Evolutionary conservation across 2,113 vertebrate genomes (phyloP), one percentile per base, ranked within the genome.

Genomic region (Microcebus lehilahytsara): DNA sequence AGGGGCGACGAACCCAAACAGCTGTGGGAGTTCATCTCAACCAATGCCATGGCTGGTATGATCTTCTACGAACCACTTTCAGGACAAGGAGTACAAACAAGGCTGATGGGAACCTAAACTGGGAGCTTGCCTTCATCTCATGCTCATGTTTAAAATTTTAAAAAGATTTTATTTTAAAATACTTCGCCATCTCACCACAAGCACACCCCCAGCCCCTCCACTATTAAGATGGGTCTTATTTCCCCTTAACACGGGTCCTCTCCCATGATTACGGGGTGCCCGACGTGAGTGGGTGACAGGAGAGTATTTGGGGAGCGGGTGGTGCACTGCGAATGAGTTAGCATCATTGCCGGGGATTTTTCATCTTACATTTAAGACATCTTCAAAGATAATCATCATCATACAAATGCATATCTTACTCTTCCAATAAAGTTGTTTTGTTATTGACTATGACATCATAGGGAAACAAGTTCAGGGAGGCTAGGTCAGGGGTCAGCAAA

Each of bases 1-100:
- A 3, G 27, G 37, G 60, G 6, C 53, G 64, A 32, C 27, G 12
- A 23, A 53, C 37, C 53, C 30, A 19, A 6, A 13, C 51, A 51
- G 20, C 11, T 9, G 7, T 12, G 46, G 23, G 9, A 4, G 30
- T 23, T 58, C 66, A 27, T 81, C 37, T 27, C 60, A 19, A 7
- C 25, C 49, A 1, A 0, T 0, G 0, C 9, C 1, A 3, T 0
- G 10, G 64, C 71, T 25, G 20, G 3, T 4, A 12, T 42, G 32
- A 13, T 25, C 46, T 2, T 8, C 77, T 66, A 3, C 17, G 46
- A 60, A 8, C 19, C 12, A 7, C 32, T 66, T 13, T 37, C 17
- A 51, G 56, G 22, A n/a, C 9, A 3, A 58, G 58, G n/a, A 53
- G 13, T 16, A 37, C 49, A 40, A 10, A 58, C 10, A 37, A 4